Conservation (phyloP, 1,140 invertebrate genomes). For the Brachionus paranguensis region DNA sequence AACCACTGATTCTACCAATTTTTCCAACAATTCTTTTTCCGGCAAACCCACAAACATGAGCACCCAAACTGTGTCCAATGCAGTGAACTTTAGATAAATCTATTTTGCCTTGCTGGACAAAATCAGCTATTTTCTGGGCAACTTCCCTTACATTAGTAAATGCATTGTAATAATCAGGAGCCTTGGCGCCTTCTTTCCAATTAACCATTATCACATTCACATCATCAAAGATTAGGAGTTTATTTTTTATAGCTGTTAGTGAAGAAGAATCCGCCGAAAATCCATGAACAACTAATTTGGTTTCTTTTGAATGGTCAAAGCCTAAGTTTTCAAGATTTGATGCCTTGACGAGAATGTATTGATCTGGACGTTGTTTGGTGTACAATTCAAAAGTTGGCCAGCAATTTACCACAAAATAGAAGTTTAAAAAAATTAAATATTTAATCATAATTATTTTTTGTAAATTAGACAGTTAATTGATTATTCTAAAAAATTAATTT, state of each 20-base stretch:
- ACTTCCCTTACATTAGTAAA: background rate
- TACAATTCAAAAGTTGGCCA: background rate
- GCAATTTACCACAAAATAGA: background rate
- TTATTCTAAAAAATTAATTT: background rate
- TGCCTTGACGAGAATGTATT: background rate
- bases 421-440: background rate
- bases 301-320: background rate
- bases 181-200: background rate
- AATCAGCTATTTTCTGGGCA: background rate
- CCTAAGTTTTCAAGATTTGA: background rate
- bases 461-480: background rate
- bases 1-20: background rate
- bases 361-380: background rate
- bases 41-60: slow-evolving; percentile 15
- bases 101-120: background rate
- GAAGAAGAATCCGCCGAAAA: background rate
- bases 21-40: background rate
- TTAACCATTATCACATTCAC: background rate
- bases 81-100: slow-evolving; percentile 27
- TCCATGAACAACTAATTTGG: background rate
- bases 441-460: background rate
- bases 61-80: slow-evolving; percentile 38
- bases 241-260: background rate
- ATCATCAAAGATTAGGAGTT: background rate
- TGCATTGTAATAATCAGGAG: background rate